phyloP scores from a whole-genome alignment of 2,113 vertebrate species.

The Rostratula benghalensis region DNA sequence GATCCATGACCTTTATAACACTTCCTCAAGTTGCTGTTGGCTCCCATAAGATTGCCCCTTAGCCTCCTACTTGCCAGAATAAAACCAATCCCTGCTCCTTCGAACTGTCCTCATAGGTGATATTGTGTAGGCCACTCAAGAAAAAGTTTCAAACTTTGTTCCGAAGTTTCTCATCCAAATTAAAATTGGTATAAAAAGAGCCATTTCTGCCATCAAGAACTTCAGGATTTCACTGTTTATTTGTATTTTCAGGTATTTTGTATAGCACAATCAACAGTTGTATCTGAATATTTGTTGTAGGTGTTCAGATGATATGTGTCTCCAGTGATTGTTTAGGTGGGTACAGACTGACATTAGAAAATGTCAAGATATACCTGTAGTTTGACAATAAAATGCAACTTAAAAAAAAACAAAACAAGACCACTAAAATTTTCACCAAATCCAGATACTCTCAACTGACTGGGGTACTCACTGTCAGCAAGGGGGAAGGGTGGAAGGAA shows the following conservation, averaged over 20 bases:
- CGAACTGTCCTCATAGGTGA: not conserved
- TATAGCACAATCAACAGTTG: not conserved
- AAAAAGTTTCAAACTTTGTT: not conserved
- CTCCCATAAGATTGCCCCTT: not conserved
- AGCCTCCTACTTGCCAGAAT: not conserved
- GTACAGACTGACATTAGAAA: not conserved
- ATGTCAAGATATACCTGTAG: not conserved
- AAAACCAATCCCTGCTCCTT: rapidly evolving
- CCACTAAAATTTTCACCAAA: not conserved
- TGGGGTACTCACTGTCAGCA: not conserved
- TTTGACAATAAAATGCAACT: not conserved
- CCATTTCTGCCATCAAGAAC: not conserved
- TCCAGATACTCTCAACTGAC: not conserved
- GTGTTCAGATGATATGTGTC: not conserved
- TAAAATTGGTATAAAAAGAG: not conserved
- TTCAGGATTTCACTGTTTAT: not conserved
- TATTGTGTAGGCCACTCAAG: not conserved
- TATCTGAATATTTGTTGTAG: not conserved
- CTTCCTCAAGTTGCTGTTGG: not conserved
- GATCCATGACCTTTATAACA: not conserved
- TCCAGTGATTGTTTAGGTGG: not conserved
- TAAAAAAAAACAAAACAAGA: not conserved
- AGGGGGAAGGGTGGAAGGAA: not conserved
- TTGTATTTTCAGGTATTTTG: not conserved
- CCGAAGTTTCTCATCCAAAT: not conserved